Base-by-base conservation (phyloP, 2,797 vertebrate genomes). In the Xyrichtys novacula region DNA sequence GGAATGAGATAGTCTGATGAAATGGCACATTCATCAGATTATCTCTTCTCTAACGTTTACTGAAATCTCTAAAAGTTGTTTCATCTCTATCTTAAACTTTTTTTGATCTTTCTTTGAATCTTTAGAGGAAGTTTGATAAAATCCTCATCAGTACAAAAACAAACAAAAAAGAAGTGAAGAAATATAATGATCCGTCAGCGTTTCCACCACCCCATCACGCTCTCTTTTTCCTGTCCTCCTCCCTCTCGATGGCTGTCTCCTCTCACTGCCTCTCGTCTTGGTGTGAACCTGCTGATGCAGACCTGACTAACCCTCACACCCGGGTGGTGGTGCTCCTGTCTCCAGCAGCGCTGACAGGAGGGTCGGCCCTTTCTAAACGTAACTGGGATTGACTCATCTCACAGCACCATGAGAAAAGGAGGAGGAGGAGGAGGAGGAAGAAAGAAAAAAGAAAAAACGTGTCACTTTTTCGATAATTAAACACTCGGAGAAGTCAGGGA, bases 321-420 rank as follows among this genome's bases (percentile, higher is more conserved):
- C 53, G 16, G n/a, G n/a, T n/a, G n/a, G 14, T 23, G 7, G 46
- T 47, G 65, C 48, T 67, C 68, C 68, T 20, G 2, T 81, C 69
- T 79, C 64, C 43, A 43, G 55, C 71, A 74, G 69, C 29, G 67
- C 54, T 26, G 25, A 69, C 66, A 67, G 61, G 50, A 74, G 77
- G 67, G 70, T 67, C 26, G 60, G 44, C 34, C 76, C 64, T 10
- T 66, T 65, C 61, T 73, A 44, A 69, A 40, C 12, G 44, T 66
- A 42, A 47, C 69, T 44, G 56, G 28, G 60, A 66, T 34, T 85
- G 86, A 87, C 76, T 88, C 83, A 89, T 88, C 75, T 78, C 69
- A 78, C 80, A 76, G 72, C 75, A 50, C 64, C 76, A 65, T 52
- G n/a, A n/a, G n/a, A n/a, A n/a, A n/a, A 67, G 55, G 64, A 72